Conservation (phyloP, 2,888 invertebrate genomes). For the Drosophila anomalata region DNA sequence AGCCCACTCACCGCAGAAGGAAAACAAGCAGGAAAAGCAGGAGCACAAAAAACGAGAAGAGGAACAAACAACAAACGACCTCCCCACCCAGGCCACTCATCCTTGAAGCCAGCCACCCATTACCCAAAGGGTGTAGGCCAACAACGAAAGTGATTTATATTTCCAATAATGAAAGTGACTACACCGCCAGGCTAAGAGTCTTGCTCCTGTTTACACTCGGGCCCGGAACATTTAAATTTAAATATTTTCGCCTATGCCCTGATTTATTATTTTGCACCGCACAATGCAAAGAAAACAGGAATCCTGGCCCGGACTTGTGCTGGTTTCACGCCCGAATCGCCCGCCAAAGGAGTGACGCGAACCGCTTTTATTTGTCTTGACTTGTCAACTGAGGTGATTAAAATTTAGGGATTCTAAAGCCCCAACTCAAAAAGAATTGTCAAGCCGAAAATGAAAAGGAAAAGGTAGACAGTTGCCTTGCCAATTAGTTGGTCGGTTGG, state of each 20-base stretch:
- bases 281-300: slow-evolving; percentile 13
- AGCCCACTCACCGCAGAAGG: slow-evolving; percentile 48
- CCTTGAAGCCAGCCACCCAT: slow-evolving; percentile 11
- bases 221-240: slow-evolving; percentile 77
- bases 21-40: slow-evolving; percentile 36
- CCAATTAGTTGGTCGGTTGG: slow-evolving; percentile 33
- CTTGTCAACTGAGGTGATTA: slow-evolving; percentile 75
- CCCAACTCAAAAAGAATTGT: slow-evolving; percentile 41
- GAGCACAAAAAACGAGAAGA: slow-evolving; percentile 52
- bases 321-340: slow-evolving; percentile 66
- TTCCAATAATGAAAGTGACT: slow-evolving; percentile 80
- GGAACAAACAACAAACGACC: slow-evolving; percentile 39
- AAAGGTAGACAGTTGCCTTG: slow-evolving; percentile 19
- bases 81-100: slow-evolving; percentile 12
- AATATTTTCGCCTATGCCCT: slow-evolving; percentile 77
- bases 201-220: slow-evolving; percentile 49
- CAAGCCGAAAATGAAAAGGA: slow-evolving; percentile 32
- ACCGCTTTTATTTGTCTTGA: slow-evolving; percentile 68
- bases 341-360: slow-evolving; percentile 58
- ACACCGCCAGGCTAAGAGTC: slow-evolving; percentile 35
- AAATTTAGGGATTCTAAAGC: slow-evolving; percentile 53
- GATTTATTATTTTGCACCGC: slow-evolving; percentile 65
- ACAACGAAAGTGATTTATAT: slow-evolving; percentile 79
- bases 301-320: slow-evolving; percentile 1
- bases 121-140: slow-evolving; percentile 61